These are phyloP conservation scores for Oriolus oriolus DNA, from an alignment of 2,113 vertebrate genomes.

Conservation along the genomic window DNA sequence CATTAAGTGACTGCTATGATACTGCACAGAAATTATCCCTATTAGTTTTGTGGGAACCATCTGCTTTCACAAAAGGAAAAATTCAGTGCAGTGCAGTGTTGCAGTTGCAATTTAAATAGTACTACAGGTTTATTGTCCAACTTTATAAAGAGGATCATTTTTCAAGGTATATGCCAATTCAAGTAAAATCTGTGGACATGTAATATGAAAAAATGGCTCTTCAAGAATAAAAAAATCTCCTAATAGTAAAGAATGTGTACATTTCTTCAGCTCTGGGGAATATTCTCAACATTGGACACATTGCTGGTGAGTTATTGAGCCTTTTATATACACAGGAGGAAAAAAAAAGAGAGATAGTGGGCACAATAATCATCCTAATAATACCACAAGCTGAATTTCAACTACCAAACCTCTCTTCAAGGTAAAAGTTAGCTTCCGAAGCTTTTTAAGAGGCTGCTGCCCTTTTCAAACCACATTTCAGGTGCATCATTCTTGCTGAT, in stretches of 20 bases:
- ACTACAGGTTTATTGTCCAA: not conserved
- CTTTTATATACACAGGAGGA: not conserved
- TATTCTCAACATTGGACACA: not conserved
- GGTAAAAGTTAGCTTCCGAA: constrained; percentile 64
- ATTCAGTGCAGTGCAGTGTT: not conserved
- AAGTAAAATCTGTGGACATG: not conserved
- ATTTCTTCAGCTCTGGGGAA: constrained; percentile 21
- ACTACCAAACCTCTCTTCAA: constrained; percentile 36
- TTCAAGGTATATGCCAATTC: not conserved
- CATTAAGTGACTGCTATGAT: not conserved
- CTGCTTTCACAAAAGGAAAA: not conserved
- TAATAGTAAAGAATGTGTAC: not conserved
- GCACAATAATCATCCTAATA: not conserved
- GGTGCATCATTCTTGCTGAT: constrained; percentile 67
- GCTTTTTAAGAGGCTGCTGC: constrained; percentile 63
- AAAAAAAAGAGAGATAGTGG: constrained; percentile 6
- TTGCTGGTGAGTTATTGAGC: constrained; percentile 28
- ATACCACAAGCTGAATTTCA: constrained; percentile 52
- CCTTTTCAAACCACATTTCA: constrained; percentile 67
- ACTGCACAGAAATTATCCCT: not conserved
- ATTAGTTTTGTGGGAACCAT: not conserved
- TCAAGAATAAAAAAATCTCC: constrained; percentile 8
- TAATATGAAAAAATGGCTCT: not conserved
- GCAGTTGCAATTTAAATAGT: not conserved
- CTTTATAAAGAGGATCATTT: not conserved